Evolutionary conservation across 2,888 invertebrate genomes (phyloP), one percentile per base, ranked within the genome.

Genomic region (Drosophila borealis): DNA sequence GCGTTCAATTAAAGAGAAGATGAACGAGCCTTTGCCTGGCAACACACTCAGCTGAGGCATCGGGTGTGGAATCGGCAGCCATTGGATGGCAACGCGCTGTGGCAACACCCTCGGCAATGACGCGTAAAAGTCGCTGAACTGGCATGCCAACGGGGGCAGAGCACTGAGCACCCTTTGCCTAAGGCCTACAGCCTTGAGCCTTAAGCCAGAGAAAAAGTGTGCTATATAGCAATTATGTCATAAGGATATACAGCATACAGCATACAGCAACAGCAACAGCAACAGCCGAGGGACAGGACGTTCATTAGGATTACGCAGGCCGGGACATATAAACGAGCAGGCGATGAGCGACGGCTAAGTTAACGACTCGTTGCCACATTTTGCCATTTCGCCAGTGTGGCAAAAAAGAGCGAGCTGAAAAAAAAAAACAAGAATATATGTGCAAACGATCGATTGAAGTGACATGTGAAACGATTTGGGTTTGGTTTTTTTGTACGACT

Each of bases 1-100:
- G 77, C 70, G 74, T 79, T 78, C 80, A 79, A 78, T 78, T 79
- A 79, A 78, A 70, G 50, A 56, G 80, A 74, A 77, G 74, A 77
- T 77, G 70, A 77, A 77, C 70, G 77, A 77, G 74, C 76, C 44
- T 60, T 42, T 50, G 54, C 50, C 48, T 49, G 51, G 62, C 45
- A 61, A 14, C 29, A 53, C 57, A 59, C 62, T 64, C 63, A 70
- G 41, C 25, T 14, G 48, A 50, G 53, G 67, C 61, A 67, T 48
- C 51, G 65, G 48, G 39, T 25, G 29, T 21, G 61, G 56, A 55
- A 62, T 44, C 66, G 55, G 41, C 55, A 62, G 46, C 53, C 42
- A 60, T 60, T 59, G 55, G 68, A 50, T 75, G 72, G 66, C 61
- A 46, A 46, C 36, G 36, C 57, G 48, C 53, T 11, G 33, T 19